Base-by-base conservation (phyloP, 2,797 vertebrate genomes). In the Tenualosa ilisha region DNA sequence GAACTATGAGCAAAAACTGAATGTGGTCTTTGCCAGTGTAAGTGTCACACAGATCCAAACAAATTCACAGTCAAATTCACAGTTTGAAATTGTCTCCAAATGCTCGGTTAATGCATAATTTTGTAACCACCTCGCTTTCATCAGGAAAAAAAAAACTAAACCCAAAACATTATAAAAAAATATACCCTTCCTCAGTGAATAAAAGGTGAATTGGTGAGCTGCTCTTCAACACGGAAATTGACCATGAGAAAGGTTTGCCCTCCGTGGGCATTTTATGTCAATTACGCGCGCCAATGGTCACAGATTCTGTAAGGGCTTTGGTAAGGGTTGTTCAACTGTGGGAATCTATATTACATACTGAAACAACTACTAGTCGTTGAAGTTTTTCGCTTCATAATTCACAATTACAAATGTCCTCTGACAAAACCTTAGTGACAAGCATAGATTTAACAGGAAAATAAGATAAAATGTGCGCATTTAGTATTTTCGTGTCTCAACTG, bases 161-260 rank as follows among this genome's bases (percentile, higher is more conserved):
- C 46, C 17, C 68, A 75, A 15, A 75, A 17, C 5, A 43, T 75
- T 26, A 79, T 0, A 79, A 15, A 63, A n/a, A 63, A 24, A 63
- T 63, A 24, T 11, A 51, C 0, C 11, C 50, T 51, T 7, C 12
- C 9, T 46, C 6, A 22, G 1, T 17, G 15, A 79, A 43, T 79
- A 40, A 43, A 75, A 75, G 17, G 37, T 79, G 31, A 72, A 72
- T 40, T 46, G 8, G 40, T 79, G 40, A 5, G n/a, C n/a, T 24
- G 22, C n/a, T 63, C 59, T 79, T 79, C 12, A 37, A 79, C 15
- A 79, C 72, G 65, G 65, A 72, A 72, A 72, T 40, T 72, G 65
- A 31, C 26, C 26, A 72, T 72, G 31, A 37, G 65, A 72, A 72
- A 72, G 65, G 13, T 31, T 72, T 72, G 65, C 65, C 26, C 40